Percentiles rank a stretch among this genome's conserved stretches.
phyloP scores from a whole-genome alignment of 2,113 vertebrate genomes.

The Scalopus aquaticus region DNA sequence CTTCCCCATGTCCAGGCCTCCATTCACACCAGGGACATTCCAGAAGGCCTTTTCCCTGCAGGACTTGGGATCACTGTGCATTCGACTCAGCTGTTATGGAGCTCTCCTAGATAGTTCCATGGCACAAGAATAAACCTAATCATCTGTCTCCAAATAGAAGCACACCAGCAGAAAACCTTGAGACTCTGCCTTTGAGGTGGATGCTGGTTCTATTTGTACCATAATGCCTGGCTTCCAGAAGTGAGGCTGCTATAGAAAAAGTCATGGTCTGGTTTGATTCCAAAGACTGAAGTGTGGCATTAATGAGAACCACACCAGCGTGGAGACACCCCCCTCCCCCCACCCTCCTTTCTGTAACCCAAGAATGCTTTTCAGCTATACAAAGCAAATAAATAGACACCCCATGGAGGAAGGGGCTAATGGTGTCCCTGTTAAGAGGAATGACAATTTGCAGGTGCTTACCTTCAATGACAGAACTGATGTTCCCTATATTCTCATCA shows the following conservation, averaged over 20 bases:
- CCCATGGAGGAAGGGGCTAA: not conserved
- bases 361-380: not conserved
- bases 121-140: not conserved
- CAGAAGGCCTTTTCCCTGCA: not conserved
- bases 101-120: rapidly evolving
- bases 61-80: not conserved
- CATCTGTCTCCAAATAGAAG: not conserved
- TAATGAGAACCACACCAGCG: rapidly evolving
- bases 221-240: rapidly evolving
- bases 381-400: rapidly evolving
- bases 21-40: not conserved
- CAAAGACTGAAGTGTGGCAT: rapidly evolving
- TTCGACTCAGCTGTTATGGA: rapidly evolving
- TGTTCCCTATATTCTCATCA: slow-evolving; percentile 88
- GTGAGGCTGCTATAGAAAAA: not conserved
- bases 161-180: not conserved
- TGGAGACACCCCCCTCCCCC: not conserved
- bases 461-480: slow-evolving; percentile 92
- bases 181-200: not conserved
- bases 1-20: not conserved
- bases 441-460: slow-evolving; percentile 47
- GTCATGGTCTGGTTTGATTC: not conserved
- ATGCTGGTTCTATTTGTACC: not conserved
- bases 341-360: no score
- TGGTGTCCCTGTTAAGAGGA: rapidly evolving